A percentile compares a stretch with the other conserved stretches of the same genome.
These are phyloP conservation scores for Colletes latitarsis DNA, from an alignment of 1,140 invertebrate genomes.

Conservation along the genomic window DNA sequence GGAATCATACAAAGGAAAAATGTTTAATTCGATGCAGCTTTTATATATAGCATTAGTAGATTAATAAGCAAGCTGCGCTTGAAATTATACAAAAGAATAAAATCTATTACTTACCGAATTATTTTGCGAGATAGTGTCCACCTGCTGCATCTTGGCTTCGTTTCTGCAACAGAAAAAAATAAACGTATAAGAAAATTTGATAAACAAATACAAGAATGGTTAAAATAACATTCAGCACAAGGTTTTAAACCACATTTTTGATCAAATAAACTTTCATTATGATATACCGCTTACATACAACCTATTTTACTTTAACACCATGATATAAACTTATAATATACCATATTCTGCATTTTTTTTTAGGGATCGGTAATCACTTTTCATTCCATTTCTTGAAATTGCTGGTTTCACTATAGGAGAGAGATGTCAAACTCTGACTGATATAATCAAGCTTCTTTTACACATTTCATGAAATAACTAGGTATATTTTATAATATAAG, in stretches of 20 bases:
- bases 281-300: conserved; percentile 22
- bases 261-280: conserved; percentile 24
- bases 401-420: conserved; percentile 9
- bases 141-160: conserved; percentile 83
- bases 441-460: conserved; percentile 31
- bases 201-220: not conserved
- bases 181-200: conserved; percentile 19
- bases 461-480: conserved; percentile 45
- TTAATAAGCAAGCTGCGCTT: conserved; percentile 67
- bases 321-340: conserved; percentile 19
- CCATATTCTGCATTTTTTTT: conserved; percentile 16
- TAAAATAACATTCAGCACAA: conserved; percentile 11
- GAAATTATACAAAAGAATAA: conserved; percentile 26
- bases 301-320: conserved; percentile 22
- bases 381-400: conserved; percentile 35
- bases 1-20: conserved; percentile 12
- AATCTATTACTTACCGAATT: conserved; percentile 80
- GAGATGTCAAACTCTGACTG: conserved; percentile 32
- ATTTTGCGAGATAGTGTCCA: conserved; percentile 82
- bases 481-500: conserved; percentile 55
- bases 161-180: conserved; percentile 76
- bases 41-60: conserved; percentile 57
- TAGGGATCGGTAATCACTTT: conserved; percentile 26
- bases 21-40: conserved; percentile 51
- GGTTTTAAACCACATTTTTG: conserved; percentile 17